Conservation (phyloP, 2,888 invertebrate genomes). For the Caenorhabditis becei region DNA sequence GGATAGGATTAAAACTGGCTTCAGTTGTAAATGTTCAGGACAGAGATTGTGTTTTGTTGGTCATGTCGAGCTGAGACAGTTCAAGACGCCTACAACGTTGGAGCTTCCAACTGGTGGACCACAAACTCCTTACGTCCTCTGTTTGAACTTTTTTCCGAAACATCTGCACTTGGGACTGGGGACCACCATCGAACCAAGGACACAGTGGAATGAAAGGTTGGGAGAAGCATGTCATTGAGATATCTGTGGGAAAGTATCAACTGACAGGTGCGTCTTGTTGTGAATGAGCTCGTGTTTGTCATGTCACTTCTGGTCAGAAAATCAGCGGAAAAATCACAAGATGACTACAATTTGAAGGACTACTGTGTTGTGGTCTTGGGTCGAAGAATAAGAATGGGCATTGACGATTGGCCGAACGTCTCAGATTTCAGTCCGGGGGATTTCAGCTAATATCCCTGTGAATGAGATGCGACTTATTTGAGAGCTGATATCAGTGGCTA, state of each 20-base stretch:
- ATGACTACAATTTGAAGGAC: neutral
- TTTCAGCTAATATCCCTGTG: slow-evolving; percentile 10
- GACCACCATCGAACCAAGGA: no score
- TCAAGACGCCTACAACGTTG: no score
- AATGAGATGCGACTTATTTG: slow-evolving; percentile 6
- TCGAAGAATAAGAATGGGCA: neutral
- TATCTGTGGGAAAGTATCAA: slow-evolving; percentile 64
- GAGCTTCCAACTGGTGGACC: no score
- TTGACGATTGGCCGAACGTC: no score
- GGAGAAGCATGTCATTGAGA: slow-evolving; percentile 22
- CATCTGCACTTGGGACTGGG: no score
- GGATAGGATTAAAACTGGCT: no score
- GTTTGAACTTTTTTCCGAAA: no score
- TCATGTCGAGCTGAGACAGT: no score
- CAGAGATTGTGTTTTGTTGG: no score
- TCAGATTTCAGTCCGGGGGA: slow-evolving; percentile 7
- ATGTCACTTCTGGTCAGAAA: slow-evolving; percentile 16
- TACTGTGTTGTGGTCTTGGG: neutral
- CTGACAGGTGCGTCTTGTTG: slow-evolving; percentile 41
- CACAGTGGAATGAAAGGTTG: no score
- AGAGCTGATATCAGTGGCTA: slow-evolving; percentile 18
- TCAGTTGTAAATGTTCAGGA: no score
- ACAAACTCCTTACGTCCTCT: no score
- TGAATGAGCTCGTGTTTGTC: slow-evolving; percentile 6
- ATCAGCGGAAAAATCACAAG: neutral